Evolutionary conservation across 1,140 invertebrate genomes (phyloP).

Genomic region (Scylla paramamosain): DNA sequence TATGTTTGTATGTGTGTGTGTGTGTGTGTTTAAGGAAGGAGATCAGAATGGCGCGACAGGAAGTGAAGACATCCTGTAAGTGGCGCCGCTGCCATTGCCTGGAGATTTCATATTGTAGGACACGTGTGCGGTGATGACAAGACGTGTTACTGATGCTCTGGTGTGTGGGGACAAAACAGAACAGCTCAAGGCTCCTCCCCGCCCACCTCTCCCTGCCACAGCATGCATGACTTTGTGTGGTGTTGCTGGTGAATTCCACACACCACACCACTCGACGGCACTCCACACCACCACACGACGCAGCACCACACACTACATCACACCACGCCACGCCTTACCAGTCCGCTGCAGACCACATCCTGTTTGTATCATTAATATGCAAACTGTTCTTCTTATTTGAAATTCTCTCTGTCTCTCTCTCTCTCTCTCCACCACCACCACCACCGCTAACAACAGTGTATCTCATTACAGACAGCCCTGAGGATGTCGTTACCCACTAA

Average conservation of each 20-base stretch:
- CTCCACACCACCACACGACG: no score
- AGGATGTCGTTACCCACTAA: slow-evolving; percentile 68
- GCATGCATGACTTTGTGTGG: neutral
- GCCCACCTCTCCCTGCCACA: neutral
- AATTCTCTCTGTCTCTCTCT: neutral
- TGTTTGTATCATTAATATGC: neutral
- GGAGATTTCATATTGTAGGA: neutral
- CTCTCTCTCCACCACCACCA: neutral
- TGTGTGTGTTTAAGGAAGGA: neutral
- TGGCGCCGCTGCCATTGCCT: no score
- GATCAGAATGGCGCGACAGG: no score
- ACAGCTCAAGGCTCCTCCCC: neutral
- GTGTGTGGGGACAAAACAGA: no score
- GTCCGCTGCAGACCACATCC: neutral
- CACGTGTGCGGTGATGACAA: neutral
- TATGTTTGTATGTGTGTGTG: no score
- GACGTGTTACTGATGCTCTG: no score
- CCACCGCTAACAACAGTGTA: no score
- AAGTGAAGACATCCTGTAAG: no score
- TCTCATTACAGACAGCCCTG: slow-evolving; percentile 39
- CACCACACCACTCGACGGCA: no score
- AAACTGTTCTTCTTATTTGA: neutral
- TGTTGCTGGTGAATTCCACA: neutral
- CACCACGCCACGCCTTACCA: neutral
- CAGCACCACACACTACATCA: neutral